A percentile compares a stretch with the other conserved stretches of the same genome.
These are phyloP conservation scores for Palloptera scutellata DNA, from an alignment of 2,888 invertebrate genomes.

Conservation along the genomic window DNA sequence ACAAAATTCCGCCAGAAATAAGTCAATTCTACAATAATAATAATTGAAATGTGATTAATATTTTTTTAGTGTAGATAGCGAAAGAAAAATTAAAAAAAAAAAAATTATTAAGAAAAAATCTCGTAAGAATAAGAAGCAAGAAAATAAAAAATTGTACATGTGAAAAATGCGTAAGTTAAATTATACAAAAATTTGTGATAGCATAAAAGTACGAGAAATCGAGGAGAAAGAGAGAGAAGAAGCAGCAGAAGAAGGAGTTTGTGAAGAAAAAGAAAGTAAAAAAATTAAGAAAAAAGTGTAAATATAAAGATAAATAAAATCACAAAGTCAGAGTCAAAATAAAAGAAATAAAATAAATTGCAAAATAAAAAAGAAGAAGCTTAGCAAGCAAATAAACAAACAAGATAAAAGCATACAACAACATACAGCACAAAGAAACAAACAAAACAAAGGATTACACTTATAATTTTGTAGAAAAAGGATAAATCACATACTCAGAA, in stretches of 20 bases:
- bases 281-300: conserved; percentile 34
- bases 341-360: not conserved
- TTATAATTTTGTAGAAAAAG: conserved; percentile 42
- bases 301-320: conserved; percentile 24
- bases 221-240: conserved; percentile 17
- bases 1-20: no score
- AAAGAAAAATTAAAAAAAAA: no score
- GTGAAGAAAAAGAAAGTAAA: conserved; percentile 38
- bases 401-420: conserved; percentile 18
- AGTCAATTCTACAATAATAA: no score
- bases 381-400: conserved; percentile 14
- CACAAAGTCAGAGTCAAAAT: conserved; percentile 7
- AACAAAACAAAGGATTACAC: conserved; percentile 30
- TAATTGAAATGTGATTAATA: no score
- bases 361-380: not conserved
- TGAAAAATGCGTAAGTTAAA: conserved; percentile 18
- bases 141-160: not conserved
- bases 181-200: conserved; percentile 14
- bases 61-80: no score
- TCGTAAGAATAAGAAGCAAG: no score
- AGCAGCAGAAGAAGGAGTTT: conserved; percentile 30
- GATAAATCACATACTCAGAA: conserved; percentile 14
- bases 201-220: conserved; percentile 25
- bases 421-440: not conserved
- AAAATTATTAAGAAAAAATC: no score